A percentile compares a stretch with the other conserved stretches of the same genome.
These are phyloP conservation scores for Oligia fasciuncula DNA, from an alignment of 2,888 invertebrate species.

Conservation along the genomic window DNA sequence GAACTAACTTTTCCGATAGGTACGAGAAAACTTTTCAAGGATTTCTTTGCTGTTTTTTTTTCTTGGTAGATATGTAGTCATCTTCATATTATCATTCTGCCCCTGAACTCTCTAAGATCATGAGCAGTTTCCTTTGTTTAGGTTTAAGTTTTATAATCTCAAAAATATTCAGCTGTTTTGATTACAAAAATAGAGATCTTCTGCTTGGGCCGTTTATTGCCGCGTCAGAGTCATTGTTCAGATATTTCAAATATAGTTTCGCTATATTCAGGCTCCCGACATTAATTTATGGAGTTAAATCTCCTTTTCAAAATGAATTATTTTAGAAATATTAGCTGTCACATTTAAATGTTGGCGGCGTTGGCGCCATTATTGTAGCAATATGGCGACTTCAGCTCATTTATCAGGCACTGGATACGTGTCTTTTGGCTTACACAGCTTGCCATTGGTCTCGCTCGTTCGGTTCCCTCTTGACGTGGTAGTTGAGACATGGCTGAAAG, in stretches of 20 bases:
- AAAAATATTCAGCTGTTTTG: slow-evolving; percentile 51
- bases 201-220: neutral
- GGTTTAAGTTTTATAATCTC: slow-evolving; percentile 28
- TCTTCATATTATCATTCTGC: slow-evolving; percentile 3
- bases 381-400: slow-evolving; percentile 40
- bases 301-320: neutral
- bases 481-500: slow-evolving; percentile 89
- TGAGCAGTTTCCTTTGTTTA: slow-evolving; percentile 1
- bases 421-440: slow-evolving; percentile 64
- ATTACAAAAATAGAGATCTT: slow-evolving; percentile 48
- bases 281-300: slow-evolving; percentile 6
- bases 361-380: slow-evolving; percentile 47
- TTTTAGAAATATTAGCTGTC: slow-evolving; percentile 53
- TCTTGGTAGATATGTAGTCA: neutral
- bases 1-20: neutral
- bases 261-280: slow-evolving; percentile 30
- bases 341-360: slow-evolving; percentile 52
- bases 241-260: slow-evolving; percentile 28
- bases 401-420: slow-evolving; percentile 40
- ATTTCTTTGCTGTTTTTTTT: neutral
- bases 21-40: slow-evolving; percentile 10
- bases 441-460: slow-evolving; percentile 78
- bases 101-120: slow-evolving; percentile 3
- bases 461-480: slow-evolving; percentile 83
- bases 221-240: neutral